phyloP scores from a whole-genome alignment of 1,140 invertebrate species.

The Probaryconus sp. region DNA sequence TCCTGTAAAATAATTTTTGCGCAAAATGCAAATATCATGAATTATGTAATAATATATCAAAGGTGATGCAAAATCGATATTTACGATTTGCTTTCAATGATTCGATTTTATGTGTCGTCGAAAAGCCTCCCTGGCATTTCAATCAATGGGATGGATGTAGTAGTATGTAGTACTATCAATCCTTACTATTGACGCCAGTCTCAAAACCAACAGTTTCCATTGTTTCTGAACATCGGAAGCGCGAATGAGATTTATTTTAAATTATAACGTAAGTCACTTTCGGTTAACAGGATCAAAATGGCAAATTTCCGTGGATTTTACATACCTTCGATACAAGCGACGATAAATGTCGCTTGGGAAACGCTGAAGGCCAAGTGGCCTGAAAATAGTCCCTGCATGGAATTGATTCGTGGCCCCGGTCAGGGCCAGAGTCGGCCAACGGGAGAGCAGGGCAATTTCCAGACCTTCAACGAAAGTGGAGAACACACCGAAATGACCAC shows the following conservation, averaged over 20 bases:
- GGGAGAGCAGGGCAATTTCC: slow-evolving; percentile 75
- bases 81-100: not conserved
- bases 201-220: no score
- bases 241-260: slow-evolving; percentile 11
- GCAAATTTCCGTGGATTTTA: slow-evolving; percentile 81
- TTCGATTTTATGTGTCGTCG: slow-evolving; percentile 8
- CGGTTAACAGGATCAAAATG: slow-evolving; percentile 71
- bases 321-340: slow-evolving; percentile 85
- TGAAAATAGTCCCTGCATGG: slow-evolving; percentile 81
- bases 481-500: slow-evolving; percentile 81
- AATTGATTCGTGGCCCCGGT: slow-evolving; percentile 72
- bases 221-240: no score
- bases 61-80: slow-evolving; percentile 2
- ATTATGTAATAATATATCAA: no score
- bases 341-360: slow-evolving; percentile 88
- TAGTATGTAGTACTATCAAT: slow-evolving; percentile 40
- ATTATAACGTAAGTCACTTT: not conserved
- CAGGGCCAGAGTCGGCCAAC: slow-evolving; percentile 65
- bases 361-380: slow-evolving; percentile 87
- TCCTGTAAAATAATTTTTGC: no score
- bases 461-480: slow-evolving; percentile 76
- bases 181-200: not conserved
- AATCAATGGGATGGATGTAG: slow-evolving; percentile 39
- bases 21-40: no score
- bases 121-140: slow-evolving; percentile 10